phyloP scores from a whole-genome alignment of 2,797 vertebrate species.

The Microctenopoma steveboyesi region DNA sequence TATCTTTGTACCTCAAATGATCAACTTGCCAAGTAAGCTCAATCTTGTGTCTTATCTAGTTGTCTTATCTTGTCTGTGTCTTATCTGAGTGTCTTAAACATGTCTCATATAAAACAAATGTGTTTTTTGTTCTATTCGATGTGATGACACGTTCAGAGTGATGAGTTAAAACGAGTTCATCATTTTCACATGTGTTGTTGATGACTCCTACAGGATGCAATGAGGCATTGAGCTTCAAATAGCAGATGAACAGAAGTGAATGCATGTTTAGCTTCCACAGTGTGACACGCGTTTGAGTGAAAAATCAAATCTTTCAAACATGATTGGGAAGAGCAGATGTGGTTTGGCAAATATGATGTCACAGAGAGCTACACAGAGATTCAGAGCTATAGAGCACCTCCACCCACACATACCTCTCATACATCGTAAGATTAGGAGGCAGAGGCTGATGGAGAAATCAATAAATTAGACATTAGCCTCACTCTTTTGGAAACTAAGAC shows the following conservation, averaged over 20 bases:
- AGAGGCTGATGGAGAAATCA: not conserved
- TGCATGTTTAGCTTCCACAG: not conserved
- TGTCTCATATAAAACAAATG: not conserved
- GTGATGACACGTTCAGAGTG: not conserved
- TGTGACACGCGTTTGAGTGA: not conserved
- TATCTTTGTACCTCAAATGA: not conserved
- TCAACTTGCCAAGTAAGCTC: not conserved
- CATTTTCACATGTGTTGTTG: not conserved
- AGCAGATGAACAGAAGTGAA: not conserved
- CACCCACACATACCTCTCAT: no score
- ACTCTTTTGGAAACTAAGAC: not conserved
- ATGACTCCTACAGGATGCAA: not conserved
- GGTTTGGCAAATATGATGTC: not conserved
- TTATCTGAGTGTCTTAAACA: no score
- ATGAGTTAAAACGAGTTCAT: not conserved
- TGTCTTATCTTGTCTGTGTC: no score
- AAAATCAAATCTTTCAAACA: slow-evolving; percentile 3
- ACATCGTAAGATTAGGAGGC: not conserved
- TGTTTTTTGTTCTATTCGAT: not conserved
- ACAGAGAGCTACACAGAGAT: not conserved
- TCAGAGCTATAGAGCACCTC: not conserved
- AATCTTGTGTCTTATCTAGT: not conserved
- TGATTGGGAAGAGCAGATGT: not conserved
- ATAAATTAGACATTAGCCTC: not conserved
- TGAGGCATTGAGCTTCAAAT: not conserved